phyloP scores from a whole-genome alignment of 2,113 vertebrate species.

The Girardinichthys multiradiatus region DNA sequence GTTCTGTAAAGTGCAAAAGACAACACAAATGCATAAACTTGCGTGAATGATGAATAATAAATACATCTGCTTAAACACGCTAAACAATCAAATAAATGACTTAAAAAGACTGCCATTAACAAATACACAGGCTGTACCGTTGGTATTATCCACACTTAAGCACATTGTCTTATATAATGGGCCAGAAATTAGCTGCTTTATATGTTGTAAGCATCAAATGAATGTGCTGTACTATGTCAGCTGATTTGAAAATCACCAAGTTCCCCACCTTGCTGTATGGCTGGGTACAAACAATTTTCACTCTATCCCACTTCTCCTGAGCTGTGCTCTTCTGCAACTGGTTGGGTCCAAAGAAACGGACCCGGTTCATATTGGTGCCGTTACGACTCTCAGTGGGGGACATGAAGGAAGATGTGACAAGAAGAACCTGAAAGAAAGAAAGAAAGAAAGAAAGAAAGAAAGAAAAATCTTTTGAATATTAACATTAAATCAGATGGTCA shows the following conservation, averaged over 20 bases:
- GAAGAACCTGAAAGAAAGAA: constrained; percentile 79
- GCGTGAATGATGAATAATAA: too few species aligned
- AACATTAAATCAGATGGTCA: too few species aligned
- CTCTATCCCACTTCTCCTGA: constrained; percentile 89
- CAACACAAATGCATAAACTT: constrained; percentile 8
- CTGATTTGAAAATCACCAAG: neutral
- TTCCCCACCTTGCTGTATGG: constrained; percentile 87
- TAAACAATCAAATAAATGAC: neutral
- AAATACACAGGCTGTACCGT: neutral
- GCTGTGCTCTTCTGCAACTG: constrained; percentile 86
- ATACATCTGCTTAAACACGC: neutral
- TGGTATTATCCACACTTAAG: neutral
- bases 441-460: neutral
- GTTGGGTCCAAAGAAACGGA: constrained; percentile 85
- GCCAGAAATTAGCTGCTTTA: neutral
- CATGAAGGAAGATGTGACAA: constrained; percentile 93
- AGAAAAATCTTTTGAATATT: neutral
- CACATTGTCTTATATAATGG: neutral
- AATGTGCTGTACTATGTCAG: neutral
- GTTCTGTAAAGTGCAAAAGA: constrained; percentile 71
- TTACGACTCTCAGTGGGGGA: constrained; percentile 90
- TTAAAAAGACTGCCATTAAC: neutral
- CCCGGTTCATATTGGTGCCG: constrained; percentile 83
- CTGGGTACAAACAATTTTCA: constrained; percentile 90
- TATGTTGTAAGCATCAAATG: neutral